phyloP scores from a whole-genome alignment of 2,888 invertebrate species.

The Lasiommata megera region DNA sequence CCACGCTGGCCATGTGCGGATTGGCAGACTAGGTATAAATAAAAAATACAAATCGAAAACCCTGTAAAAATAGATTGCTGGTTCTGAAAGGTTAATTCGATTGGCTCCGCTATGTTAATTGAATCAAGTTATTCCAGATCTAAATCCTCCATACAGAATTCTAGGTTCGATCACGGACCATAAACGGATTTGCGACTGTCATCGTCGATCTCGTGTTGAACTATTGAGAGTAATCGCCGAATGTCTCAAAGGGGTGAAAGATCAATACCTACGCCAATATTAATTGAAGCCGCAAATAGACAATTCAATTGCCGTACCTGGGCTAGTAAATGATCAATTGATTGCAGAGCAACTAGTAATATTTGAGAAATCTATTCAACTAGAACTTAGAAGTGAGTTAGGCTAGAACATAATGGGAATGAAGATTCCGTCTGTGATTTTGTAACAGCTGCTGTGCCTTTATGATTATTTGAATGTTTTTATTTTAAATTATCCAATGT shows the following conservation, averaged over 20 bases:
- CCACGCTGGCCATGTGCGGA: too few species aligned
- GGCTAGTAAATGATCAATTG: slow-evolving; percentile 11
- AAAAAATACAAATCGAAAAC: too few species aligned
- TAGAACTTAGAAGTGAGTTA: background rate
- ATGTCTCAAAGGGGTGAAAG: slow-evolving; percentile 12
- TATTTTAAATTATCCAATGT: too few species aligned
- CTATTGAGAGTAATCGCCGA: slow-evolving; percentile 12
- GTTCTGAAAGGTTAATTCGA: too few species aligned
- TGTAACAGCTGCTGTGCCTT: too few species aligned
- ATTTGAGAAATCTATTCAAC: background rate
- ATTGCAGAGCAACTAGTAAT: slow-evolving; percentile 4
- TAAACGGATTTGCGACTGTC: slow-evolving; percentile 7
- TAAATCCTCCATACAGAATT: background rate
- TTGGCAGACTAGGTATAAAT: too few species aligned
- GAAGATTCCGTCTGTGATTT: too few species aligned
- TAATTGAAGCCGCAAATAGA: slow-evolving; percentile 16
- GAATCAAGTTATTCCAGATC: background rate
- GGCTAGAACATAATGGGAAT: too few species aligned
- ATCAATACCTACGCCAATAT: slow-evolving; percentile 17
- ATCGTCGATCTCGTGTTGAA: slow-evolving; percentile 12
- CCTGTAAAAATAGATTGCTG: too few species aligned
- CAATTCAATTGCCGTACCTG: slow-evolving; percentile 4
- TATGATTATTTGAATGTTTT: too few species aligned
- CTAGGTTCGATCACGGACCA: background rate
- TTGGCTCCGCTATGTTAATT: too few species aligned